A percentile compares a stretch with the other conserved stretches of the same genome.
These are phyloP conservation scores for Phorcus lineatus DNA, from an alignment of 2,888 invertebrate genomes.

Conservation along the genomic window DNA sequence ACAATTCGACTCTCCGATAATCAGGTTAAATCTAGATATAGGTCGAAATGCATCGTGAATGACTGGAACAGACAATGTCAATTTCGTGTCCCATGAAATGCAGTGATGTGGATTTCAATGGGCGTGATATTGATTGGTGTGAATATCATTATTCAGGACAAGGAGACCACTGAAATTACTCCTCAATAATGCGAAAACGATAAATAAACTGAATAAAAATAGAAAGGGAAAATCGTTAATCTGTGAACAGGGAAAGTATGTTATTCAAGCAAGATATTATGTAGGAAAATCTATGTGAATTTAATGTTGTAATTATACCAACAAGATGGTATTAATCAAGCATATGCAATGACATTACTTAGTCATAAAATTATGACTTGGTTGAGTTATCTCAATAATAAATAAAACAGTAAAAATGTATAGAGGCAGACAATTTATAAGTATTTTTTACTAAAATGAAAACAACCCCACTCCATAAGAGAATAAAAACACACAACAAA, in stretches of 20 bases:
- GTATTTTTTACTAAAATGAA: no score
- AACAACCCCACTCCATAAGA: no score
- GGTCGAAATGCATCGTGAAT: no score
- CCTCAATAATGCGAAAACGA: conserved; percentile 17
- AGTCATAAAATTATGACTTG: no score
- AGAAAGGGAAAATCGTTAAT: background rate
- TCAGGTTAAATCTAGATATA: no score
- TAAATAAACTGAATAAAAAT: conserved; percentile 1
- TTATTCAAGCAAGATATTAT: background rate
- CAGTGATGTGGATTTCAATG: conserved; percentile 18
- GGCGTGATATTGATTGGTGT: conserved; percentile 8
- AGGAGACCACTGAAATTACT: background rate
- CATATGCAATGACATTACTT: background rate
- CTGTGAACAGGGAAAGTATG: background rate
- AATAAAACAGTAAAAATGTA: no score
- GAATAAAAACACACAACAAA: no score
- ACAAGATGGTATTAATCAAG: background rate
- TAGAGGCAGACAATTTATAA: no score
- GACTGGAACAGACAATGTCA: conserved; percentile 6
- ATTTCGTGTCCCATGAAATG: conserved; percentile 14
- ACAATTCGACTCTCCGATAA: no score
- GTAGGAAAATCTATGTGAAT: background rate
- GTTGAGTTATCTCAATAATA: no score
- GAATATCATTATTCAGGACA: conserved; percentile 11
- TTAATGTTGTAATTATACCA: background rate